These are phyloP conservation scores for Magallana angulata DNA, from an alignment of 1,140 invertebrate species.

Conservation along the genomic window DNA sequence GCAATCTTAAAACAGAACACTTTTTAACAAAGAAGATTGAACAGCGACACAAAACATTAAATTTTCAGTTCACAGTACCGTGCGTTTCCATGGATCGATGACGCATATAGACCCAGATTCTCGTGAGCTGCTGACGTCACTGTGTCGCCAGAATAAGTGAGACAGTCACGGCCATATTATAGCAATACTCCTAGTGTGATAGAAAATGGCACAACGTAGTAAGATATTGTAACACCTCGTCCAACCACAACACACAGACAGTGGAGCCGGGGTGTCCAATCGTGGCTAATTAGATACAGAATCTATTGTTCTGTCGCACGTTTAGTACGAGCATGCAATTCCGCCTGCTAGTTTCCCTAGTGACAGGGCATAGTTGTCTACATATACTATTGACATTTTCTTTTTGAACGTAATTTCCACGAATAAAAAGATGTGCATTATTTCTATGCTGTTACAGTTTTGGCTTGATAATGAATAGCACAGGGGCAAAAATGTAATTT, in stretches of 20 bases:
- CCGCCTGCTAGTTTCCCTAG: background rate
- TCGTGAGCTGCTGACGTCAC: slow-evolving; percentile 26
- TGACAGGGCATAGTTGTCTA: background rate
- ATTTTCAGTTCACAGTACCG: slow-evolving; percentile 35
- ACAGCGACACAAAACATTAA: slow-evolving; percentile 31
- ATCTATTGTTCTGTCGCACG: background rate
- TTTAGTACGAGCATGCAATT: background rate
- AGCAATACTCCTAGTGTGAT: background rate
- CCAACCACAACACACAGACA: background rate
- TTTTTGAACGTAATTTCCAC: too few relatives aligned
- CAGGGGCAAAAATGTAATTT: too few relatives aligned
- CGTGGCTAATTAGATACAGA: slow-evolving; percentile 15
- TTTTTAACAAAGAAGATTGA: slow-evolving; percentile 28
- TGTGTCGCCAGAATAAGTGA: slow-evolving; percentile 17
- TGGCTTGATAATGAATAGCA: too few relatives aligned
- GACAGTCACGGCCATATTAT: background rate
- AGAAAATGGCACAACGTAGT: background rate
- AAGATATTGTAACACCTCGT: background rate
- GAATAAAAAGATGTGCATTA: too few relatives aligned
- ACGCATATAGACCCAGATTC: slow-evolving; percentile 29
- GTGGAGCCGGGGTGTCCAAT: background rate
- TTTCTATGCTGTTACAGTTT: too few relatives aligned
- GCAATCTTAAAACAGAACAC: slow-evolving; percentile 27
- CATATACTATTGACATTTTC: background rate
- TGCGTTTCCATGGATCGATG: slow-evolving; percentile 34